phyloP scores from a whole-genome alignment of 2,113 vertebrate species.

The Dasyprocta punctata region DNA sequence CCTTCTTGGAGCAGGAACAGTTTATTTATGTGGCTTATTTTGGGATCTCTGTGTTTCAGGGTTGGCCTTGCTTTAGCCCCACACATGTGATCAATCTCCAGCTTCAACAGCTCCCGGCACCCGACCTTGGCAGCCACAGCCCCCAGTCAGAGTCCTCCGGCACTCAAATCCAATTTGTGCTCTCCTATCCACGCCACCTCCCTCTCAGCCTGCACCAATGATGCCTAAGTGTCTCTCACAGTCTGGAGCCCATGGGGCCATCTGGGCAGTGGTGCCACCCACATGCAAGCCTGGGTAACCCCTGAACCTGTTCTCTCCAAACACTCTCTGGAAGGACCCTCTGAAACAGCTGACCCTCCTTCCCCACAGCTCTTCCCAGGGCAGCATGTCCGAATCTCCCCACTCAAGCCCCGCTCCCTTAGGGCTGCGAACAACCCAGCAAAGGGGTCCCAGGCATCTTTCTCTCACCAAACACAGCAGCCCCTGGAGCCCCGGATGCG shows the following conservation, averaged over 20 bases:
- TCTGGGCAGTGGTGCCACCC: neutral
- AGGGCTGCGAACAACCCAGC: neutral
- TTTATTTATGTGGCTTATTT: too few species aligned
- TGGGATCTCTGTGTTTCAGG: too few species aligned
- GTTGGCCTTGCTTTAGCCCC: too few species aligned
- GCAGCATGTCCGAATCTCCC: too few species aligned
- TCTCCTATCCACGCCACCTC: too few species aligned
- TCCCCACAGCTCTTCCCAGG: neutral
- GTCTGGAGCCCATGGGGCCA: too few species aligned
- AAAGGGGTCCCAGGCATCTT: neutral
- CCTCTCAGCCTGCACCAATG: neutral
- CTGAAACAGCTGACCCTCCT: neutral
- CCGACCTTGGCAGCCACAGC: neutral
- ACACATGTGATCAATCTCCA: too few species aligned
- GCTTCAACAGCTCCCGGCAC: too few species aligned
- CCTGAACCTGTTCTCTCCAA: neutral
- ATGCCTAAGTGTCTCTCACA: neutral
- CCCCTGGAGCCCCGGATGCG: neutral
- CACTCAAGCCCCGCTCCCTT: neutral
- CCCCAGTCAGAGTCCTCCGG: neutral
- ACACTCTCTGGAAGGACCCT: neutral
- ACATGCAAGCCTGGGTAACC: neutral
- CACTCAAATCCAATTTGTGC: neutral
- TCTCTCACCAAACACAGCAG: neutral
- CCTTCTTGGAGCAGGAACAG: too few species aligned